Conservation (phyloP, 1,140 invertebrate species). For the Drosophila sturtevanti region DNA sequence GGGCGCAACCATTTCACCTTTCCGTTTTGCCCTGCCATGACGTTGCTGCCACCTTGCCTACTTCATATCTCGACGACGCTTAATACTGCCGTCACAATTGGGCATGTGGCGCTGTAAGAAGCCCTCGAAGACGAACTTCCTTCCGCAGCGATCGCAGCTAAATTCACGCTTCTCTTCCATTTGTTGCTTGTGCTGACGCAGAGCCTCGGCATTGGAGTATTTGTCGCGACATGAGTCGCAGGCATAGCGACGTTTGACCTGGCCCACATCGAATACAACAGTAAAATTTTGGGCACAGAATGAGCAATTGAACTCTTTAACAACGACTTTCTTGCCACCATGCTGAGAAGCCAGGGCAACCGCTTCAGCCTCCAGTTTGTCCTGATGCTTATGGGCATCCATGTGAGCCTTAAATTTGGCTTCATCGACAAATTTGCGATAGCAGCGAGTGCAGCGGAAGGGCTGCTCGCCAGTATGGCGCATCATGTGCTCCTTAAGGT, state of each 20-base stretch:
- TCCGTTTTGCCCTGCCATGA: conserved; percentile 48
- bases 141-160: conserved; percentile 72
- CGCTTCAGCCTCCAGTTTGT: conserved; percentile 75
- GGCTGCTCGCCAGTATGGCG: conserved; percentile 79
- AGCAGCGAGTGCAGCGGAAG: conserved; percentile 75
- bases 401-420: conserved; percentile 70
- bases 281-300: conserved; percentile 77
- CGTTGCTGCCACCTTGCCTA: conserved; percentile 64
- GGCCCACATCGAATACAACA: conserved; percentile 75
- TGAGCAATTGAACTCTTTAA: conserved; percentile 79
- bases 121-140: conserved; percentile 81
- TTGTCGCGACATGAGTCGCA: conserved; percentile 80
- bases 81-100: conserved; percentile 79
- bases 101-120: conserved; percentile 78
- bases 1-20: not conserved
- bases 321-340: conserved; percentile 76
- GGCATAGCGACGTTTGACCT: conserved; percentile 79
- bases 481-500: conserved; percentile 81
- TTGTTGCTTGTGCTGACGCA: conserved; percentile 75
- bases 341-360: conserved; percentile 68
- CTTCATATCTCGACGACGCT: conserved; percentile 78
- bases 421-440: conserved; percentile 79
- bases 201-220: conserved; percentile 75
- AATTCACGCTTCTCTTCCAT: conserved; percentile 81
- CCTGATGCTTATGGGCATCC: conserved; percentile 77